Conservation (phyloP, 2,113 vertebrate genomes). For the Ariopsis seemanni region DNA sequence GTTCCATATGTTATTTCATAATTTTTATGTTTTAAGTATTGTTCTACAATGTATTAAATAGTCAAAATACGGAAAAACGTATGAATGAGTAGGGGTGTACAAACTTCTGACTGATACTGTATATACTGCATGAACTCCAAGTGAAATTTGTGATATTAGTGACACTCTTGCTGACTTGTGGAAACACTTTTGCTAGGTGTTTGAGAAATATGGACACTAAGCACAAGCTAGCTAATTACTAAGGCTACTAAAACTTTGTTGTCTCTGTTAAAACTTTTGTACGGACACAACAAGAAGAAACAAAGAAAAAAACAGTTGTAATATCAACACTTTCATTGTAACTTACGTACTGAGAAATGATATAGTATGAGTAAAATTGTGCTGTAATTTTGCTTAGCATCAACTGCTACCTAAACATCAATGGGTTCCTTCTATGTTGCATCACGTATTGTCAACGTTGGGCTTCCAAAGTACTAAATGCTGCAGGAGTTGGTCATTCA, state of each 20-base stretch:
- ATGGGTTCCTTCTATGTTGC: background rate
- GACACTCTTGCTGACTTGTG: background rate
- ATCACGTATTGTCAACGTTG: background rate
- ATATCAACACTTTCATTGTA: background rate
- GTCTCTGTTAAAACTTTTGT: background rate
- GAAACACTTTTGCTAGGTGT: background rate
- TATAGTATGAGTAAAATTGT: background rate
- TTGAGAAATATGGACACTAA: background rate
- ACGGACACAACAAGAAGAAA: background rate
- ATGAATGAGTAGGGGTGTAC: too few species aligned
- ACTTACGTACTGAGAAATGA: background rate
- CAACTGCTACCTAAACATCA: background rate
- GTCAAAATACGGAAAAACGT: too few species aligned
- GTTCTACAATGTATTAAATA: too few species aligned
- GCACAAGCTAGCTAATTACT: background rate
- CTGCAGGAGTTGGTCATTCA: background rate
- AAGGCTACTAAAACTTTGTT: background rate
- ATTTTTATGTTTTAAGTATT: too few species aligned
- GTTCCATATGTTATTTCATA: too few species aligned
- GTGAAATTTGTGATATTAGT: background rate
- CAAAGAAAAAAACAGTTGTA: background rate
- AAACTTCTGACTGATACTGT: too few species aligned
- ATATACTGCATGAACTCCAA: background rate
- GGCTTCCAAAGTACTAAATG: background rate
- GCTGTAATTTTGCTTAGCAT: background rate